Evolutionary conservation across 35 echinoderm and acorn worm genomes (phyloP).

Genomic region (Eucidaris tribuloides): DNA sequence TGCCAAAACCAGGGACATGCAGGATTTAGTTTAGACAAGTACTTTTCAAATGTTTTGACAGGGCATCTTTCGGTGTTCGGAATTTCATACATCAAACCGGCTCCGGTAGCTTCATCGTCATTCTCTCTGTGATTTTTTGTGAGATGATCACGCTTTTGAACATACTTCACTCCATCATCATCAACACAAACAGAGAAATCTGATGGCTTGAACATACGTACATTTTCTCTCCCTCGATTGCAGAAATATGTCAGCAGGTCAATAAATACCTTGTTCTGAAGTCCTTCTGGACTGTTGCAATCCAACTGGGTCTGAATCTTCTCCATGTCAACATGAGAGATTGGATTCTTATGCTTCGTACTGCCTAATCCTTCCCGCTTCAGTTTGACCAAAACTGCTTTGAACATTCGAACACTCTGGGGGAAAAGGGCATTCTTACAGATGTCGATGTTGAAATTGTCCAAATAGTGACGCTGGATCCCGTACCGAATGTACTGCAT

Average conservation of each 20-base stretch:
- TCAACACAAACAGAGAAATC: not conserved
- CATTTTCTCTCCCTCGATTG: constrained; percentile 15
- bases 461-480: not conserved
- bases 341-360: not conserved
- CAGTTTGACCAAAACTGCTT: not conserved
- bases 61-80: constrained; percentile 23
- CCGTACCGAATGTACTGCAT: not conserved
- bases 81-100: constrained; percentile 1
- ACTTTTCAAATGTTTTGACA: not conserved
- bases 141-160: not conserved
- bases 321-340: not conserved
- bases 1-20: constrained; percentile 48
- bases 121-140: constrained; percentile 6
- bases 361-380: not conserved
- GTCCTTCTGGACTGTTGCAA: not conserved
- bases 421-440: not conserved
- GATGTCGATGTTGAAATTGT: not conserved
- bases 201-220: not conserved
- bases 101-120: not conserved
- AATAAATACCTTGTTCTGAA: not conserved
- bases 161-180: not conserved
- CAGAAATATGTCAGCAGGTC: not conserved
- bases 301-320: not conserved
- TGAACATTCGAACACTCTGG: not conserved
- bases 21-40: constrained; percentile 27